Conservation (phyloP, 2,113 vertebrate species). For the Gobio gobio region DNA sequence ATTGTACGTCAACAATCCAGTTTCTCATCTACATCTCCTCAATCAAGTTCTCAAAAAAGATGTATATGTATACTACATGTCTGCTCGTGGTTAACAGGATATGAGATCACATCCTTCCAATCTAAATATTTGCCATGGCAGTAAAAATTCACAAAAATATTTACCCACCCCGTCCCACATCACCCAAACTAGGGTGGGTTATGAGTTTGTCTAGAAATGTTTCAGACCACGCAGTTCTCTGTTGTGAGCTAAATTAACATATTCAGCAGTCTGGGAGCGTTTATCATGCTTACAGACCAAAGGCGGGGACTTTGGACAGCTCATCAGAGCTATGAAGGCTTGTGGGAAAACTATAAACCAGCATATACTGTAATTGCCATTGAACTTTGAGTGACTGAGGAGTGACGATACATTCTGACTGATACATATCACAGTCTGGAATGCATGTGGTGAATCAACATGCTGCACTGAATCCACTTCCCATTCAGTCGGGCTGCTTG, state of each 20-base stretch:
- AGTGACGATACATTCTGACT: conserved; percentile 6
- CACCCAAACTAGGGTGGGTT: not conserved
- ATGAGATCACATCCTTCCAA: conserved; percentile 9
- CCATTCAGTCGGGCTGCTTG: not conserved
- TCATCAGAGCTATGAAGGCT: not conserved
- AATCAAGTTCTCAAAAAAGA: not conserved
- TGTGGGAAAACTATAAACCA: conserved; percentile 36
- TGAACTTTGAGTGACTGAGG: conserved; percentile 20
- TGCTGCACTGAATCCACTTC: not conserved
- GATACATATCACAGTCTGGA: conserved; percentile 6
- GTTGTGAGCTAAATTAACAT: not conserved
- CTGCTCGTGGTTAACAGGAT: conserved; percentile 13
- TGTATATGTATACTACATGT: not conserved
- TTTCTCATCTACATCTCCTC: not conserved
- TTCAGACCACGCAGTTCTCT: not conserved
- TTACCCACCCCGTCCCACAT: not conserved
- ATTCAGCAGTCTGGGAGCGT: not conserved
- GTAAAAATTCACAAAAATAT: conserved; percentile 16
- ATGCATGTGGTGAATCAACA: not conserved
- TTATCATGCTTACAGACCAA: conserved; percentile 26
- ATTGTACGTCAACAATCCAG: not conserved
- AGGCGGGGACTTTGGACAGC: conserved; percentile 34
- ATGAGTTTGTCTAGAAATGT: not conserved
- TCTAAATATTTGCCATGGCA: conserved; percentile 34
- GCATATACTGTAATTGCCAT: conserved; percentile 15